Evolutionary conservation across 2,113 vertebrate genomes (phyloP).

Genomic region (Gnathochromis pfefferi): DNA sequence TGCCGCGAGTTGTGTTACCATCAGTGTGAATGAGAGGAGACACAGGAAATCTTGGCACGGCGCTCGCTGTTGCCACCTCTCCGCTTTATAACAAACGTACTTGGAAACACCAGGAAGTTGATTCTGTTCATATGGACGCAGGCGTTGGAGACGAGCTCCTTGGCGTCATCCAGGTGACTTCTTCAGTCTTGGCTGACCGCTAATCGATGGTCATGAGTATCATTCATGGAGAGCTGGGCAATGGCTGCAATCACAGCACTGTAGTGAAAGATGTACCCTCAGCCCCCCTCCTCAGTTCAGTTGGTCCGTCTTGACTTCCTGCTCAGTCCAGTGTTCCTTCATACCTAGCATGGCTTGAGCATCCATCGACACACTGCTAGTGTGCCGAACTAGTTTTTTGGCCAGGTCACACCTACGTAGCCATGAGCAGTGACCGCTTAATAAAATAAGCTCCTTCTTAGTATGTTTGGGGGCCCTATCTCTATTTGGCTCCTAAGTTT

Average conservation of each 20-base stretch:
- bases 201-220: not conserved
- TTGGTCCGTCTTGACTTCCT: not conserved
- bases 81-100: not conserved
- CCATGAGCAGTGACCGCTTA: not conserved
- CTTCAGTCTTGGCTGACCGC: not conserved
- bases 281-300: not conserved
- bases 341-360: not conserved
- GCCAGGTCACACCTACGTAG: not conserved
- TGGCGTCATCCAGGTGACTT: not conserved
- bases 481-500: not conserved
- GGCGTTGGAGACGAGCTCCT: not conserved
- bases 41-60: not conserved
- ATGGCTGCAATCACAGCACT: not conserved
- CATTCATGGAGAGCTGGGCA: not conserved
- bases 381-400: fast-evolving
- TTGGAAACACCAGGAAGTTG: not conserved
- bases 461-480: not conserved
- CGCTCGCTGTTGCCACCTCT: fast-evolving
- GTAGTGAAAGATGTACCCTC: not conserved
- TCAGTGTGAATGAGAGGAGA: not conserved
- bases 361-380: not conserved
- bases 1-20: not conserved
- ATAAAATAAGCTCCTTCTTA: not conserved
- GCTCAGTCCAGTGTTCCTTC: not conserved
- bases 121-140: not conserved